Percentiles rank a stretch among this genome's conserved stretches.
phyloP scores from a whole-genome alignment of 2,888 invertebrate genomes.

The Corbicula japonica region DNA sequence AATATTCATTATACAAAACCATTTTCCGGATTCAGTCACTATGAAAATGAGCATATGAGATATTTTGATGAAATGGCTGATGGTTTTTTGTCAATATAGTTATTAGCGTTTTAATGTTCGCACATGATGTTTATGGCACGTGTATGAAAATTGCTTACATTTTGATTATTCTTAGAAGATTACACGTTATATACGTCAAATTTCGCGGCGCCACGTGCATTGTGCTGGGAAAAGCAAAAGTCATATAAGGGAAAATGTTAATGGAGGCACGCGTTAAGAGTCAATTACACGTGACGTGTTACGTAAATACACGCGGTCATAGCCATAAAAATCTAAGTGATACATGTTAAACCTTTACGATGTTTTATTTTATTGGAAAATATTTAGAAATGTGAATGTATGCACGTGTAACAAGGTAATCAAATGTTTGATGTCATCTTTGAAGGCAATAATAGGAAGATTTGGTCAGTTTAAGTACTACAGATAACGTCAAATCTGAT shows the following conservation, averaged over 20 bases:
- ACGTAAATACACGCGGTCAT: constrained; percentile 30
- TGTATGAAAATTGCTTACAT: constrained; percentile 40
- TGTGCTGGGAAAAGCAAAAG: constrained; percentile 51
- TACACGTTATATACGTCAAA: constrained; percentile 41
- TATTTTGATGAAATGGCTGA: too few relatives aligned
- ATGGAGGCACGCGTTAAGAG: constrained; percentile 5
- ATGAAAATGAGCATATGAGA: too few relatives aligned
- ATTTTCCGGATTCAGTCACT: too few relatives aligned
- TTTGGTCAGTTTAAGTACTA: too few relatives aligned
- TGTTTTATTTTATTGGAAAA: constrained; percentile 27
- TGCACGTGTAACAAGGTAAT: constrained; percentile 24
- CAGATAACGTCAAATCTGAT: too few relatives aligned
- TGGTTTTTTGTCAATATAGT: too few relatives aligned
- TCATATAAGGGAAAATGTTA: constrained; percentile 23
- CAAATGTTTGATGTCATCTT: constrained; percentile 18
- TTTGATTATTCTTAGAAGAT: constrained; percentile 39
- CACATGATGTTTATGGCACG: constrained; percentile 23
- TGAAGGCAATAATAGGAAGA: constrained; percentile 15
- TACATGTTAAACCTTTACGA: constrained; percentile 25
- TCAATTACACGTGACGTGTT: constrained; percentile 12
- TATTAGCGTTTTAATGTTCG: constrained; percentile 19
- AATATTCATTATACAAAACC: too few relatives aligned
- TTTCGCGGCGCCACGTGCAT: constrained; percentile 49
- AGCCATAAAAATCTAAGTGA: constrained; percentile 12
- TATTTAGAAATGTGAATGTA: constrained; percentile 25